phyloP scores from a whole-genome alignment of 2,797 vertebrate species.

The Pangasius sanitwongsei region DNA sequence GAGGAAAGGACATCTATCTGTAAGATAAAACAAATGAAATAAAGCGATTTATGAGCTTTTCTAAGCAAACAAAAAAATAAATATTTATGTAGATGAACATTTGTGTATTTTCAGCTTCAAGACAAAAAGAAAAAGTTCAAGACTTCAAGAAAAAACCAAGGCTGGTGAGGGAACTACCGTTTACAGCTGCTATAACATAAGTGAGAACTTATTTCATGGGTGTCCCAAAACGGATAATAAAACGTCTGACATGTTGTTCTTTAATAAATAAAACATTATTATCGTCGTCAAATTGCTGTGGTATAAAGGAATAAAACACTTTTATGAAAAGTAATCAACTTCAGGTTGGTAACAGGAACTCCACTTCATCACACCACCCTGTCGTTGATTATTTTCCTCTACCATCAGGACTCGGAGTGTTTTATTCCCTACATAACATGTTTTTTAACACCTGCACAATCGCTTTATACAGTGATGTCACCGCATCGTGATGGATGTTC shows the following conservation, averaged over 20 bases:
- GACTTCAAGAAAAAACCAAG: not conserved
- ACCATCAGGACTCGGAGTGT: too few species aligned
- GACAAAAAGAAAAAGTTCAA: not conserved
- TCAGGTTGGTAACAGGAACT: not conserved
- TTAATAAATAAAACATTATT: not conserved
- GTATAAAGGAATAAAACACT: not conserved
- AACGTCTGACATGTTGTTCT: not conserved
- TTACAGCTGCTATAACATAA: not conserved
- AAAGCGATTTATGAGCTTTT: not conserved
- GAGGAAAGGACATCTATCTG: not conserved
- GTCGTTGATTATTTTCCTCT: not conserved
- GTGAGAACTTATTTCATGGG: not conserved
- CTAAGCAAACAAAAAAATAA: not conserved
- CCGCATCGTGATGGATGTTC: conserved; percentile 8
- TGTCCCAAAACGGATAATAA: not conserved
- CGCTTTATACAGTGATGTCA: not conserved
- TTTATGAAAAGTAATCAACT: not conserved
- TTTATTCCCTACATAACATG: not conserved
- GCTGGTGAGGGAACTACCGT: not conserved
- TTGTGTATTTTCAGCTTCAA: not conserved
- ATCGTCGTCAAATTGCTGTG: not conserved
- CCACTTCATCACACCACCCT: not conserved
- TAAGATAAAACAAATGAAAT: not conserved
- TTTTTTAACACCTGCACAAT: not conserved
- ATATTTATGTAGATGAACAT: not conserved